Conservation (phyloP, 2,888 invertebrate genomes). For the Drosophila mayaguana region DNA sequence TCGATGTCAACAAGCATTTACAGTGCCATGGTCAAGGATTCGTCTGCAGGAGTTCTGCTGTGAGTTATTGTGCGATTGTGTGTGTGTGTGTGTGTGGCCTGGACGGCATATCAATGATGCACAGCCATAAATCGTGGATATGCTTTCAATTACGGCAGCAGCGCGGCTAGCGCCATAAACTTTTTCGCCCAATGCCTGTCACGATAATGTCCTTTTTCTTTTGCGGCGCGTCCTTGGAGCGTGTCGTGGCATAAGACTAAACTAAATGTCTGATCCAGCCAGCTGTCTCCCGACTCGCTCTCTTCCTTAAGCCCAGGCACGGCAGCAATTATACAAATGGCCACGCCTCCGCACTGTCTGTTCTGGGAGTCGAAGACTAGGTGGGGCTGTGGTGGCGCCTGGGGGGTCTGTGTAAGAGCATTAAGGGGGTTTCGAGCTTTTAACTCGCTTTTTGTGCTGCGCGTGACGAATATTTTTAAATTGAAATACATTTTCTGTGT, state of each 20-base stretch:
- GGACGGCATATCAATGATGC: conserved; percentile 37
- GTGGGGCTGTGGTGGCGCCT: not conserved
- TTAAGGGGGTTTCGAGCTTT: conserved; percentile 19
- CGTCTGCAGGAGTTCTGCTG: conserved; percentile 10
- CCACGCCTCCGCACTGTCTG: conserved; percentile 35
- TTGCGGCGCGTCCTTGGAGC: conserved; percentile 65
- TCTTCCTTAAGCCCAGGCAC: conserved; percentile 38
- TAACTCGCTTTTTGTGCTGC: conserved; percentile 69
- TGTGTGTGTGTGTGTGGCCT: conserved; percentile 1
- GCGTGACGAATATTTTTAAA: conserved; percentile 79
- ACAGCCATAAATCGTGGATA: conserved; percentile 49
- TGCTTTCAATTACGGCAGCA: conserved; percentile 48
- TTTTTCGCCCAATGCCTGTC: conserved; percentile 52
- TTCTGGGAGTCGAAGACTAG: not conserved
- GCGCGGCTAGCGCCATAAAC: conserved; percentile 25
- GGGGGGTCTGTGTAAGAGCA: not conserved
- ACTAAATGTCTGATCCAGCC: conserved; percentile 16
- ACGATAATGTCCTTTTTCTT: conserved; percentile 62
- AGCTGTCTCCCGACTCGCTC: conserved; percentile 6
- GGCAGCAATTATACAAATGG: conserved; percentile 75
- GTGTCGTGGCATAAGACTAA: conserved; percentile 67
- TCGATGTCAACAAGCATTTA: conserved; percentile 64
- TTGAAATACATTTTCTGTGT: conserved; percentile 73
- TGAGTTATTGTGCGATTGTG: not conserved
- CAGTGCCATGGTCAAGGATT: conserved; percentile 71